Conservation (phyloP, 2,113 vertebrate species). For the Taurulus bubalis region DNA sequence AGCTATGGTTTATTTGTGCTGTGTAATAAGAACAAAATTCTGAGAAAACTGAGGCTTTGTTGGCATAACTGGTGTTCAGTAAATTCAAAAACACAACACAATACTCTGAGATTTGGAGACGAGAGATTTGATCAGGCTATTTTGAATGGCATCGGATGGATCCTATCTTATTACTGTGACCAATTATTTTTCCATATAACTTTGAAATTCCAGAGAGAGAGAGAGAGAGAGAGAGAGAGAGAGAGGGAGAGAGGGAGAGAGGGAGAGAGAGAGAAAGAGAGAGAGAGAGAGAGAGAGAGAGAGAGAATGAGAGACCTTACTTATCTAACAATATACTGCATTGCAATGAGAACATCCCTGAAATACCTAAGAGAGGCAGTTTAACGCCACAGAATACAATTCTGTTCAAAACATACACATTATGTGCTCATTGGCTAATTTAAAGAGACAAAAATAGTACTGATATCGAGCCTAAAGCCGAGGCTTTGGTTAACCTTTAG, state of each 20-base stretch:
- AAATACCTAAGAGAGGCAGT: constrained; percentile 18
- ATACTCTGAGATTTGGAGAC: constrained; percentile 65
- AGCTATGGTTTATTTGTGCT: constrained; percentile 79
- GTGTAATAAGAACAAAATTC: constrained; percentile 77
- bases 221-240: constrained; percentile 1
- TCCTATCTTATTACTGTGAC: constrained; percentile 70
- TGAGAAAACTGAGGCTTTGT: constrained; percentile 69
- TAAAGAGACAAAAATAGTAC: neutral
- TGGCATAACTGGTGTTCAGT: constrained; percentile 71
- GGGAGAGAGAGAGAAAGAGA: no score
- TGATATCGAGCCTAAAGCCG: neutral
- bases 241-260: no score
- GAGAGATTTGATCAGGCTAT: constrained; percentile 66
- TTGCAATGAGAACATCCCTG: constrained; percentile 36
- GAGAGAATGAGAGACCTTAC: neutral
- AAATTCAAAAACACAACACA: constrained; percentile 77
- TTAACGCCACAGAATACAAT: constrained; percentile 10
- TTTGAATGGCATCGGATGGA: constrained; percentile 61
- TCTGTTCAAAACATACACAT: constrained; percentile 40
- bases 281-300: no score
- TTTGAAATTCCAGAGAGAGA: constrained; percentile 53
- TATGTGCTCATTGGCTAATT: constrained; percentile 36
- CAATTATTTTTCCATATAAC: constrained; percentile 56
- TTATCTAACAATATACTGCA: constrained; percentile 62
- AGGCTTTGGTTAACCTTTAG: neutral